Evolutionary conservation across 2,888 invertebrate species (phyloP), one percentile per base, ranked within the genome.

Genomic region (Oscheius onirici): DNA sequence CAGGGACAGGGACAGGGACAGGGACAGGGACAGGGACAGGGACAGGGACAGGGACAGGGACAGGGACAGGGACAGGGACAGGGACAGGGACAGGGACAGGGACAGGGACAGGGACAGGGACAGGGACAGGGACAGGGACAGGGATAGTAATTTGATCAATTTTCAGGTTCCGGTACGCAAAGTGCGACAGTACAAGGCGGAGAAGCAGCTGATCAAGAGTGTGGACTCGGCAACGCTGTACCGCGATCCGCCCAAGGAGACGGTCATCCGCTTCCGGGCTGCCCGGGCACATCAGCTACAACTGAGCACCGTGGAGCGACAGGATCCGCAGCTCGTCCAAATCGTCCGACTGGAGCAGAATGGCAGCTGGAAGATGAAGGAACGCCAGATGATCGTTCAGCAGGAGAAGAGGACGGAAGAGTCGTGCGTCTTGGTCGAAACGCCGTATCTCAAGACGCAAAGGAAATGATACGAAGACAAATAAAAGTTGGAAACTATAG

Each of bases 281-380:
- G 24, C 43, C 3, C 26, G 15, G 17, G 52, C 17, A 20, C 65
- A 58, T 58, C 69, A 28, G 51, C 52, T 68, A 20, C 52, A 40
- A 22, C 63, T 73, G 61, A 61, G 67, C 63, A 73, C 73, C 20
- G 73, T 73, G 20, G 73, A 73, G 51, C 49, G 43, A n/a, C 61
- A 67, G 20, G 73, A 73, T 34, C 73, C 73, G 6, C 67, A 68
- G 46, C 52, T 71, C 11, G 73, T 73, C 17, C 26, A 55, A 26
- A 1, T 20, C 1, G 54, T 71, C 15, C 60, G 52, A 22, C 54
- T 73, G 6, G 73, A 73, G 34, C 73, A 73, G 44, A 54, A 52
- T 28, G 24, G 41, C 57, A 34, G 34, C 3, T 34, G 34, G 34
- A 34, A 34, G 34, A 34, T 34, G 34, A 34, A 34, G 34, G 5